phyloP scores from a whole-genome alignment of 2,113 vertebrate genomes.

The Cardinalis cardinalis region DNA sequence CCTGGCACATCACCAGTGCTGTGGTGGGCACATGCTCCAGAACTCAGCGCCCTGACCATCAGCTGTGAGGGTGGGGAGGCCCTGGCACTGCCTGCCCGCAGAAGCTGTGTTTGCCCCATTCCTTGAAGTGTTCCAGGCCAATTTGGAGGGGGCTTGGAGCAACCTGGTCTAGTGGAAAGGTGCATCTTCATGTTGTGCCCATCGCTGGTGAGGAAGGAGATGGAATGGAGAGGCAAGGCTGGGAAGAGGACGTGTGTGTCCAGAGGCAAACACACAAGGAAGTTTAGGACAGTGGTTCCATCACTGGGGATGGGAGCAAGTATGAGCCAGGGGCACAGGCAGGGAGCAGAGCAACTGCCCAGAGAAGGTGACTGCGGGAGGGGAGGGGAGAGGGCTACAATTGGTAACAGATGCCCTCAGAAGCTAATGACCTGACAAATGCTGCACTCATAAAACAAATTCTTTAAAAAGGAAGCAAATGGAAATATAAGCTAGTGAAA shows the following conservation, averaged over 20 bases:
- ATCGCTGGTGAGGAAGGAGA: fast-evolving
- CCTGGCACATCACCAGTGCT: too few relatives aligned
- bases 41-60: fast-evolving
- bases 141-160: neutral
- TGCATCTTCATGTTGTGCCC: fast-evolving
- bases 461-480: slow-evolving; percentile 77
- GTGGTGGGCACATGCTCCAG: fast-evolving
- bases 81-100: neutral
- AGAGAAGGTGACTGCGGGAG: slow-evolving; percentile 3
- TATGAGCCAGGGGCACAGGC: neutral
- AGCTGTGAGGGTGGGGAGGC: neutral
- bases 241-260: neutral
- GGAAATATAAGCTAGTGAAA: slow-evolving; percentile 81
- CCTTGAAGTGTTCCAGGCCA: neutral
- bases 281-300: neutral
- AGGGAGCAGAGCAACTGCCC: neutral
- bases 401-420: slow-evolving; percentile 76
- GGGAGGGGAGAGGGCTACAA: slow-evolving; percentile 49
- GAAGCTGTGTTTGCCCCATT: neutral
- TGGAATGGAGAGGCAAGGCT: neutral
- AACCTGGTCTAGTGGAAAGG: neutral
- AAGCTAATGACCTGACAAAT: slow-evolving; percentile 76
- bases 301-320: fast-evolving
- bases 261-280: fast-evolving
- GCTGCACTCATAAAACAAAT: slow-evolving; percentile 72